Conservation (phyloP, 1,140 invertebrate genomes). For the Solenopsis fugax region DNA sequence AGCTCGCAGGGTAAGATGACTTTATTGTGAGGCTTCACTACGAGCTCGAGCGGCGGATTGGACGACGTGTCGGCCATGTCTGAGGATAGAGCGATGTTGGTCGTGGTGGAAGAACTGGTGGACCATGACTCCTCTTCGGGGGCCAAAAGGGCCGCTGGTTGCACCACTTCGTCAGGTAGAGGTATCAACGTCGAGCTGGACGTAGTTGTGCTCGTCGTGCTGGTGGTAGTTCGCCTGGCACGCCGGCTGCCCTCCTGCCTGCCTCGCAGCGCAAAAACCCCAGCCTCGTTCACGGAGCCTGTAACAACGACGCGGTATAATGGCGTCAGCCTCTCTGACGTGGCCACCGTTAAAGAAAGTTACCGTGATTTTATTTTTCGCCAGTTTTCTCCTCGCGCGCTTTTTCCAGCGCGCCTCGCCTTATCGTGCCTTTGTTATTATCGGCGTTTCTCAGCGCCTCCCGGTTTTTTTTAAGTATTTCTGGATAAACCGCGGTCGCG, state of each 20-base stretch:
- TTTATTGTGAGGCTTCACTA: conserved; percentile 84
- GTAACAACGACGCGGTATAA: conserved; percentile 68
- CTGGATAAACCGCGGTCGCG: conserved; percentile 25
- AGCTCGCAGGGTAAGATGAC: conserved; percentile 85
- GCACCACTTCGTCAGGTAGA: conserved; percentile 78
- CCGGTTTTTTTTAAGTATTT: conserved; percentile 15
- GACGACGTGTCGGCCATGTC: conserved; percentile 73
- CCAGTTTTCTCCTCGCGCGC: neutral
- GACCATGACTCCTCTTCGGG: conserved; percentile 83
- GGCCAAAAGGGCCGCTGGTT: conserved; percentile 83
- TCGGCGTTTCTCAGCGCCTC: neutral
- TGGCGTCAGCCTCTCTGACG: conserved; percentile 11
- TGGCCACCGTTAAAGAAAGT: conserved; percentile 33
- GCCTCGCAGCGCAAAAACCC: conserved; percentile 83
- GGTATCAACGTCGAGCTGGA: conserved; percentile 77
- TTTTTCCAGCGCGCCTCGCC: neutral
- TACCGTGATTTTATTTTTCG: conserved; percentile 46
- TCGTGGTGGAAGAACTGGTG: conserved; percentile 80
- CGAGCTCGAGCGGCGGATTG: conserved; percentile 81
- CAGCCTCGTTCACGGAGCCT: conserved; percentile 85
- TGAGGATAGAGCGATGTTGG: conserved; percentile 70
- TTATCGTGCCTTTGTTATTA: conserved; percentile 12
- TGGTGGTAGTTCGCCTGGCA: conserved; percentile 79
- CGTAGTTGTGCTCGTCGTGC: conserved; percentile 71
- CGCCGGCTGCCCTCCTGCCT: conserved; percentile 82